Conservation (phyloP, 2,797 vertebrate species). For the Cephalopachus bancanus region DNA sequence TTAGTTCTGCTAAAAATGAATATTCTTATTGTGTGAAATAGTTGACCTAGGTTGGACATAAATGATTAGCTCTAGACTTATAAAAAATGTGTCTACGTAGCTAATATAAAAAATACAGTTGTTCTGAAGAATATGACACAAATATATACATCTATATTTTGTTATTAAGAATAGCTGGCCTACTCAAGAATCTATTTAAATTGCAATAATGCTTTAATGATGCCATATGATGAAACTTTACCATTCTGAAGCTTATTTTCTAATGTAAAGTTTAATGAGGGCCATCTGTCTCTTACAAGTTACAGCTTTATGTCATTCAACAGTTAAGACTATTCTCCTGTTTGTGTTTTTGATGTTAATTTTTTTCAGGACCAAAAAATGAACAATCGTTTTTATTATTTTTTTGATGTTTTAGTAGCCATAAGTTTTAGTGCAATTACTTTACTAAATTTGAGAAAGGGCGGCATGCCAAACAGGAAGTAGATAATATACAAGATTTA, state of each 20-base stretch:
- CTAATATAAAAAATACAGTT: not conserved
- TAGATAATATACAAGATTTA: not conserved
- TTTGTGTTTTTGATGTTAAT: conserved; percentile 58
- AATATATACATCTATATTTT: not conserved
- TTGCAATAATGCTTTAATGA: conserved; percentile 16
- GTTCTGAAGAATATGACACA: not conserved
- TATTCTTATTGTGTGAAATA: not conserved
- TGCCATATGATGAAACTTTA: not conserved
- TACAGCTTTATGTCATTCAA: conserved; percentile 65
- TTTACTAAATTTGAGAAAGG: not conserved
- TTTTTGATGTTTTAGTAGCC: conserved; percentile 64
- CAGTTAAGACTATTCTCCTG: conserved; percentile 45
- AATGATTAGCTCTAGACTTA: not conserved
- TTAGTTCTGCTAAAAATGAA: not conserved
- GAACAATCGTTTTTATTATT: conserved; percentile 58
- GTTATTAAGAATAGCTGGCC: not conserved
- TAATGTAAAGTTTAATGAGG: conserved; percentile 63
- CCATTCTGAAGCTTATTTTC: conserved; percentile 40
- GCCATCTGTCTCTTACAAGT: conserved; percentile 73
- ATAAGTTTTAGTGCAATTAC: not conserved
- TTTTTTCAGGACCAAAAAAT: conserved; percentile 7
- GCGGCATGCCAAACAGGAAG: not conserved
- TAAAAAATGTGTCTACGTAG: not conserved
- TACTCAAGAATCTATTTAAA: not conserved
- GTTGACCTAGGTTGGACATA: not conserved